Evolutionary conservation across 1,140 invertebrate species (phyloP), one percentile per base, ranked within the genome.

Genomic region (Zaprionus inermis): DNA sequence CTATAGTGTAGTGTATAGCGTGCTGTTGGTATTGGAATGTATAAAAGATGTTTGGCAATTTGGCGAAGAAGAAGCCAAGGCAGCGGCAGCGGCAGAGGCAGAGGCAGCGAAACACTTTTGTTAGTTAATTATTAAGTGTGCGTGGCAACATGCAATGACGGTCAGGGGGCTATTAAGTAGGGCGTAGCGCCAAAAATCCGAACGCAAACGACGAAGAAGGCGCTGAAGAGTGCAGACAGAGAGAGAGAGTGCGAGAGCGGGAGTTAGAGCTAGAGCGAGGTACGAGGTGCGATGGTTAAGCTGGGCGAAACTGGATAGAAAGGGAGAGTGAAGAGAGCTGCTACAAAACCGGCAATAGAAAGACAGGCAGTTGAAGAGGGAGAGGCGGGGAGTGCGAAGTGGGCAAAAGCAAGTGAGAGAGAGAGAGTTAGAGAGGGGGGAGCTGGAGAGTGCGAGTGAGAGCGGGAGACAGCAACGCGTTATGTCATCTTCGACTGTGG

Each of bases 111-210:
- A 65, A 65, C 69, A 72, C 64, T 74, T 61, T 57, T 60, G 38
- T 69, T 74, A 61, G 63, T 36, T 61, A 49, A 59, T 69, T 69
- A 41, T 61, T 36, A 68, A 28, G 36, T 61, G 55, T 68, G 71
- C 64, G 57, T 72, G 61, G 36, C 52, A 72, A 68, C 78, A 64
- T 77, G 78, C 59, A 77, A 77, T 65, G 69, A 63, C 63, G 72
- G 72, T 60, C 70, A 75, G 70, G 70, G 20, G 36, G 58, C 44
- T 61, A 54, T 74, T 57, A 85, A 70, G 78, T 82, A 72, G 79
- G 79, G 79, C 76, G 80, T 76, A 76, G 76, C 67, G 76, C 72
- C 54, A 66, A 76, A 78, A 70, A 18, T 44, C 63, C 22, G 59
- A 59, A 54, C n/a, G n/a, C n/a, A n/a, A n/a, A n/a, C n/a, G n/a